Conservation (phyloP, 2,888 invertebrate species). For the Stenolophus ochropezus region DNA sequence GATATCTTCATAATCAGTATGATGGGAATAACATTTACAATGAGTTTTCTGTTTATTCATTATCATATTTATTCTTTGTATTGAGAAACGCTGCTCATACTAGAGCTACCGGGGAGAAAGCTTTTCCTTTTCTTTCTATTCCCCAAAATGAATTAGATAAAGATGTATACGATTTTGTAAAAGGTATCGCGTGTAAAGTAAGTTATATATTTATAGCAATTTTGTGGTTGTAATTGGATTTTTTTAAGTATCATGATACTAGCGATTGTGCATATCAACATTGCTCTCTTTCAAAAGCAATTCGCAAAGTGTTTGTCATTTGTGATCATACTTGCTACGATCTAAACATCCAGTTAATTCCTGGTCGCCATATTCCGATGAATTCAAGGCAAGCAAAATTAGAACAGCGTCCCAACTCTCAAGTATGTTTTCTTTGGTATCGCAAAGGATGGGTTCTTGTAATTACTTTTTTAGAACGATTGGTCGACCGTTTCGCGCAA, state of each 20-base stretch:
- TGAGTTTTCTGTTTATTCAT: conserved; percentile 66
- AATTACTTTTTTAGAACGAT: background rate
- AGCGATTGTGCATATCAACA: conserved; percentile 69
- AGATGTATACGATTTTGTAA: conserved; percentile 68
- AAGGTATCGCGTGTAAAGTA: conserved; percentile 71
- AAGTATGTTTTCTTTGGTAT: background rate
- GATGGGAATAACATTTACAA: conserved; percentile 66
- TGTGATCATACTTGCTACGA: conserved; percentile 72
- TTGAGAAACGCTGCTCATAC: conserved; percentile 65
- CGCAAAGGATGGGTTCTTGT: too few species aligned
- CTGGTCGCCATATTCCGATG: conserved; percentile 71
- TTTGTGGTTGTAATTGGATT: background rate
- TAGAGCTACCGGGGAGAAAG: conserved; percentile 44
- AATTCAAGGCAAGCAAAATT: conserved; percentile 61
- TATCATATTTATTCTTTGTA: conserved; percentile 68
- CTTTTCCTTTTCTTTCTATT: conserved; percentile 64
- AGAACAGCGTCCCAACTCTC: background rate
- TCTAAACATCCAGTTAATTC: conserved; percentile 69
- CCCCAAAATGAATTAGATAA: conserved; percentile 68
- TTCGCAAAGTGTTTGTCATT: conserved; percentile 72
- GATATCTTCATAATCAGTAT: conserved; percentile 64
- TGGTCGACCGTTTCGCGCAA: background rate
- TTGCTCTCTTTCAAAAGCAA: conserved; percentile 72
- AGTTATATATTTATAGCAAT: conserved; percentile 58
- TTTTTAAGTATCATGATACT: conserved; percentile 71